These are phyloP conservation scores for Sacculina carcini DNA, from an alignment of 2,888 invertebrate genomes.

Conservation along the genomic window DNA sequence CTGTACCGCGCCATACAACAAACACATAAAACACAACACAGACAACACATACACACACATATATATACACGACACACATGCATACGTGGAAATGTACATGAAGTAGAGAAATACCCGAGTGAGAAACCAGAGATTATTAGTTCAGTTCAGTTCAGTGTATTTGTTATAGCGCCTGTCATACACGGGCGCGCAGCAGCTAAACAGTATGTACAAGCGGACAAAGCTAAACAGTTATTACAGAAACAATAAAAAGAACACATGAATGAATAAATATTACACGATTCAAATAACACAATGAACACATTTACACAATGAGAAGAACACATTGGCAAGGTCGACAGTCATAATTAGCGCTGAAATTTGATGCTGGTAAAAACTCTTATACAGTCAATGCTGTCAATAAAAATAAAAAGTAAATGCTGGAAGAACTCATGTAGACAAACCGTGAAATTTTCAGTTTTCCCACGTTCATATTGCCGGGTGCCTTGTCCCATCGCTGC, in stretches of 20 bases:
- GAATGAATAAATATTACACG: too few species aligned
- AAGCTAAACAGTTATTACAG: neutral
- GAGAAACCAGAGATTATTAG: neutral
- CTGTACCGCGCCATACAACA: constrained; percentile 9
- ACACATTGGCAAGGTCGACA: too few species aligned
- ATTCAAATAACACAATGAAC: too few species aligned
- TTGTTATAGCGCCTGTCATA: too few species aligned
- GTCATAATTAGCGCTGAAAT: too few species aligned
- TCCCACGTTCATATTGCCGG: constrained; percentile 76
- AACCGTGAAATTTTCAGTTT: constrained; percentile 46
- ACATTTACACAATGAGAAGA: too few species aligned
- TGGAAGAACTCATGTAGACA: neutral
- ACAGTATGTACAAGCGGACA: neutral
- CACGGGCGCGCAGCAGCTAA: too few species aligned
- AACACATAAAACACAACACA: neutral
- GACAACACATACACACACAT: too few species aligned
- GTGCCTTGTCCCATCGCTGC: constrained; percentile 74
- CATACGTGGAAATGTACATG: neutral
- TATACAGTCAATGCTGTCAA: neutral
- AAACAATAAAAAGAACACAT: neutral
- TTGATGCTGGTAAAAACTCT: neutral
- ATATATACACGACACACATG: constrained; percentile 9
- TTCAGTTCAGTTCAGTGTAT: too few species aligned
- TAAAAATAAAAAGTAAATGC: neutral
- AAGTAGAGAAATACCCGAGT: constrained; percentile 1